Evolutionary conservation across 2,113 vertebrate genomes (phyloP).

Genomic region (Bostrychus sinensis): DNA sequence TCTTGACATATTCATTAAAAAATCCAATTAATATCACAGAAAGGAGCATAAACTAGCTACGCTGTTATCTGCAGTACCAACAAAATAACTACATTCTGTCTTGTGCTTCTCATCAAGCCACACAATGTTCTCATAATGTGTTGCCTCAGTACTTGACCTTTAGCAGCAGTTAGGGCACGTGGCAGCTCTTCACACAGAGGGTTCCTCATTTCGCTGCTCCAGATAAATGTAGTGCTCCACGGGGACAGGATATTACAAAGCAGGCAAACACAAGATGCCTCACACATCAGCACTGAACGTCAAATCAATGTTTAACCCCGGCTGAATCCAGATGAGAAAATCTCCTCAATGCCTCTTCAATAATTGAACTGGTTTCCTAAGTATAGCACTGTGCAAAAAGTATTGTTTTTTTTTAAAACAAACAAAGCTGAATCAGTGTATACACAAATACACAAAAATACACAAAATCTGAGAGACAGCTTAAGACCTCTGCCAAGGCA

Average conservation of each 20-base stretch:
- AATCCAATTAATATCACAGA: not conserved
- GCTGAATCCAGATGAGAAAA: conserved; percentile 62
- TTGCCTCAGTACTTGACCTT: conserved; percentile 34
- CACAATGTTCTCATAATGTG: conserved; percentile 4
- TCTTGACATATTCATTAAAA: not conserved
- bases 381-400: too few species aligned
- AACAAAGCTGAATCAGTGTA: too few species aligned
- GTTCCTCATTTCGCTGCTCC: conserved; percentile 18
- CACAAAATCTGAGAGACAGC: too few species aligned
- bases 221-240: conserved; percentile 29
- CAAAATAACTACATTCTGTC: not conserved
- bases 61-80: not conserved
- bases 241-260: conserved; percentile 30
- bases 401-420: too few species aligned
- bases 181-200: conserved; percentile 1
- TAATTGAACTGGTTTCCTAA: conserved; percentile 54
- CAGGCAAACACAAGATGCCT: conserved; percentile 44
- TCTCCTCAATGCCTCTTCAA: conserved; percentile 51
- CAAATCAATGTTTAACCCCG: conserved; percentile 59
- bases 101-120: not conserved
- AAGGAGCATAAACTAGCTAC: not conserved
- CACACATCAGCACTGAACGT: conserved; percentile 51
- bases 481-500: too few species aligned
- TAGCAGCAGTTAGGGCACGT: conserved; percentile 15
- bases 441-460: too few species aligned